phyloP scores from a whole-genome alignment of 2,888 invertebrate species.

The Vannuccia rotundouncinata region DNA sequence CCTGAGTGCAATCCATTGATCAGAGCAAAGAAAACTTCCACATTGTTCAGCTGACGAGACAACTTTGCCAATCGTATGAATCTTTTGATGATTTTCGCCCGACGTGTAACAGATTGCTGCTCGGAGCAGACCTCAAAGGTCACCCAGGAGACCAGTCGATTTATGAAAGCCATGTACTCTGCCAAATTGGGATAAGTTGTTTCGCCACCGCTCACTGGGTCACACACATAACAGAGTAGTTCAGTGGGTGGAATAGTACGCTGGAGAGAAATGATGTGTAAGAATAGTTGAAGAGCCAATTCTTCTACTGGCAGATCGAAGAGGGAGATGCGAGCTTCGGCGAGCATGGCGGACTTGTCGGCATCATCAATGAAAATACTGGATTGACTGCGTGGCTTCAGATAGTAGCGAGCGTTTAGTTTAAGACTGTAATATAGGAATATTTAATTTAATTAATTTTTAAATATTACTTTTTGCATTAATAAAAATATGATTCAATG shows the following conservation, averaged over 20 bases:
- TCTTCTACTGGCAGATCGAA: conserved; percentile 28
- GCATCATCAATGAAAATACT: conserved; percentile 1
- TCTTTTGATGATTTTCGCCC: conserved; percentile 16
- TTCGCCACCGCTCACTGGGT: neutral
- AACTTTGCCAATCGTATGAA: conserved; percentile 24
- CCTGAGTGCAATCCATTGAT: conserved; percentile 30
- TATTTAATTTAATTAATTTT: too few relatives aligned
- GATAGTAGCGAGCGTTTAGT: conserved; percentile 12
- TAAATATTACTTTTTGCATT: too few relatives aligned
- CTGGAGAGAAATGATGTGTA: neutral
- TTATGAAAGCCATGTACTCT: conserved; percentile 22
- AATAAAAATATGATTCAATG: too few relatives aligned
- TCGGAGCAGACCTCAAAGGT: conserved; percentile 14
- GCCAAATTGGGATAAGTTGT: neutral
- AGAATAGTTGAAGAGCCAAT: conserved; percentile 1
- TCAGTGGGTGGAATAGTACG: neutral
- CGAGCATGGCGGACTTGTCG: conserved; percentile 1
- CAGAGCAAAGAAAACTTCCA: conserved; percentile 30
- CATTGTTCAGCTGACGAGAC: neutral
- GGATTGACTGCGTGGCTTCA: conserved; percentile 20
- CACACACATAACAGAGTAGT: neutral
- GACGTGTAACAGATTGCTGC: neutral
- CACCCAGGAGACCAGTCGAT: conserved; percentile 4
- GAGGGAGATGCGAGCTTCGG: conserved; percentile 3
- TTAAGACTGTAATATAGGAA: neutral